phyloP scores from a whole-genome alignment of 1,140 invertebrate genomes.

The Tetramorium parvispinum region DNA sequence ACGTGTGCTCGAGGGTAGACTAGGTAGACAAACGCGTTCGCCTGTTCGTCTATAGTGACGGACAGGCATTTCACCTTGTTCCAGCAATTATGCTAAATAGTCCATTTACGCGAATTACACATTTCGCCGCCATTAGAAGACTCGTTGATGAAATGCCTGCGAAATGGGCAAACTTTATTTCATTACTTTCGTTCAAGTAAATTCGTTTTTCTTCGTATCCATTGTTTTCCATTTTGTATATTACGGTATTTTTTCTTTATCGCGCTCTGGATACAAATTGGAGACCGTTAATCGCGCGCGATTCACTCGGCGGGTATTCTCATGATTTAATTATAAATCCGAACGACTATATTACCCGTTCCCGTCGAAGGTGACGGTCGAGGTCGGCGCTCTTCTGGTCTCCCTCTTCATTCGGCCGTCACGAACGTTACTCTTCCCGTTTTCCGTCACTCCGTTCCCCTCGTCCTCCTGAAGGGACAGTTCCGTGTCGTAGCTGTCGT shows the following conservation, averaged over 20 bases:
- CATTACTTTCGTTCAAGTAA: not conserved
- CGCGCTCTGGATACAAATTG: not conserved
- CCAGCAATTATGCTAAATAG: conserved; percentile 46
- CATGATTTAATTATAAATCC: conserved; percentile 14
- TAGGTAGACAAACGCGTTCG: conserved; percentile 27
- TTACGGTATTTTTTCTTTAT: not conserved
- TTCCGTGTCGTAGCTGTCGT: conserved; percentile 82
- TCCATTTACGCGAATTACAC: conserved; percentile 33
- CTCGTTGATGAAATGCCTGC: not conserved
- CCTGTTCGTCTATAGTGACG: not conserved
- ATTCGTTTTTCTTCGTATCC: no score
- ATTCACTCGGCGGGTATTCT: not conserved
- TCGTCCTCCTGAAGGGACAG: conserved; percentile 65
- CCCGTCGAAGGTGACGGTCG: conserved; percentile 72
- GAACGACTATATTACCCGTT: conserved; percentile 72
- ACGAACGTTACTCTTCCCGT: conserved; percentile 52
- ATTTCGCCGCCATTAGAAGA: not conserved
- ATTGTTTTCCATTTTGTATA: no score
- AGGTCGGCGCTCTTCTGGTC: conserved; percentile 67
- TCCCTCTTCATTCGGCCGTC: conserved; percentile 67
- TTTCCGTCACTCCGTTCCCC: conserved; percentile 47
- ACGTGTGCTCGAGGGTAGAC: conserved; percentile 40
- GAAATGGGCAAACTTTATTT: not conserved
- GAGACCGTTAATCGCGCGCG: not conserved
- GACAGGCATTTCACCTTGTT: not conserved